Conservation (phyloP, 2,113 vertebrate genomes). For the Ictalurus punctatus region DNA sequence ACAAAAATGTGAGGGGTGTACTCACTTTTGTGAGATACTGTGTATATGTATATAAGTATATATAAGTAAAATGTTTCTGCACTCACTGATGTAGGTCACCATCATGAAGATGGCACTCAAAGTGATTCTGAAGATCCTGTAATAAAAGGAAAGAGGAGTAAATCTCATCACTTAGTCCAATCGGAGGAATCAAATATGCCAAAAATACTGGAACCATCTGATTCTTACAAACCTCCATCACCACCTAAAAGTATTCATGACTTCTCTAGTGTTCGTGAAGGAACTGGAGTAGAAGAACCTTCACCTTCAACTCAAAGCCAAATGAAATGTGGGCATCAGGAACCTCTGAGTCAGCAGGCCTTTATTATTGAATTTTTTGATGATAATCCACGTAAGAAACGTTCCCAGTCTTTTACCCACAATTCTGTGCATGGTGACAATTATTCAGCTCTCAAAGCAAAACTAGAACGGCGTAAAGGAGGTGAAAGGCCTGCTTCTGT, state of each 20-base stretch:
- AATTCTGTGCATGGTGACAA: constrained; percentile 78
- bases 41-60: background rate
- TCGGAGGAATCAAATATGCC: constrained; percentile 49
- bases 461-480: constrained; percentile 80
- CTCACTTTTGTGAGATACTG: too few relatives aligned
- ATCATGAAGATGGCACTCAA: constrained; percentile 94
- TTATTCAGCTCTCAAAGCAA: constrained; percentile 73
- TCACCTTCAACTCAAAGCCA: constrained; percentile 71
- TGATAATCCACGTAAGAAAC: constrained; percentile 90
- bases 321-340: constrained; percentile 72
- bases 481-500: constrained; percentile 75
- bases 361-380: constrained; percentile 98
- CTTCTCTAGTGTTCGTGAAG: constrained; percentile 37
- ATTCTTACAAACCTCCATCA: constrained; percentile 48
- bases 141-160: constrained; percentile 66
- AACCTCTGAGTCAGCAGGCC: constrained; percentile 79
- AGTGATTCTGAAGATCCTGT: constrained; percentile 90
- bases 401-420: constrained; percentile 95
- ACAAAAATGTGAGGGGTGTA: too few relatives aligned
- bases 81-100: constrained; percentile 74
- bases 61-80: background rate
- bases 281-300: constrained; percentile 56
- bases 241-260: constrained; percentile 45
- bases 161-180: constrained; percentile 53
- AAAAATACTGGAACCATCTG: constrained; percentile 50